These are phyloP conservation scores for Butastur rufipennis DNA, from an alignment of 2,113 vertebrate genomes.

Conservation along the genomic window DNA sequence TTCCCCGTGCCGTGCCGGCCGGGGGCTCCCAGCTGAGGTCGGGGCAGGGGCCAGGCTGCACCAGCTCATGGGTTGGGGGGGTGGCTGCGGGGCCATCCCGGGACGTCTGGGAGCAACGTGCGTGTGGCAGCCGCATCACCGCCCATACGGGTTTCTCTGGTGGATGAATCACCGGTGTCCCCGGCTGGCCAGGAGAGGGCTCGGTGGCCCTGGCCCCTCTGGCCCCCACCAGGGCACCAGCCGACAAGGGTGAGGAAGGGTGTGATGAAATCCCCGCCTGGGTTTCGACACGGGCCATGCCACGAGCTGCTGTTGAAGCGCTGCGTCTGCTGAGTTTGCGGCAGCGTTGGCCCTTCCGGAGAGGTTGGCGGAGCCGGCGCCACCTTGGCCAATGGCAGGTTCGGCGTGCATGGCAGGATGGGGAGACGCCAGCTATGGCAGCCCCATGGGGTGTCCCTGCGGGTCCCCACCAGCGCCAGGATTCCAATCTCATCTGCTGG, in stretches of 20 bases:
- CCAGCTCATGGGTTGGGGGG: rapidly evolving
- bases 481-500: not conserved
- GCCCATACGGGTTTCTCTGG: constrained; percentile 37
- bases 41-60: too few relatives aligned
- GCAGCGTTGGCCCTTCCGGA: not conserved
- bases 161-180: not conserved
- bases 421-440: rapidly evolving
- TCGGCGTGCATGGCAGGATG: rapidly evolving
- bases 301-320: not conserved
- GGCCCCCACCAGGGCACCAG: not conserved
- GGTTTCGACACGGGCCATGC: not conserved
- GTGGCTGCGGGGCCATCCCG: rapidly evolving
- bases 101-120: not conserved
- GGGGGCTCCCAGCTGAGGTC: too few relatives aligned
- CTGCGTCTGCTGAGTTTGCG: rapidly evolving
- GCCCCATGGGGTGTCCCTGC: rapidly evolving
- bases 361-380: not conserved
- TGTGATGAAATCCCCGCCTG: constrained; percentile 2
- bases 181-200: not conserved
- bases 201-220: not conserved
- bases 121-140: not conserved
- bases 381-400: rapidly evolving
- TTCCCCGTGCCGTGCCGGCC: too few relatives aligned
- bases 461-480: not conserved
- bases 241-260: not conserved